Conservation (phyloP, 2,888 invertebrate genomes). For the Creontiades dilutus region DNA sequence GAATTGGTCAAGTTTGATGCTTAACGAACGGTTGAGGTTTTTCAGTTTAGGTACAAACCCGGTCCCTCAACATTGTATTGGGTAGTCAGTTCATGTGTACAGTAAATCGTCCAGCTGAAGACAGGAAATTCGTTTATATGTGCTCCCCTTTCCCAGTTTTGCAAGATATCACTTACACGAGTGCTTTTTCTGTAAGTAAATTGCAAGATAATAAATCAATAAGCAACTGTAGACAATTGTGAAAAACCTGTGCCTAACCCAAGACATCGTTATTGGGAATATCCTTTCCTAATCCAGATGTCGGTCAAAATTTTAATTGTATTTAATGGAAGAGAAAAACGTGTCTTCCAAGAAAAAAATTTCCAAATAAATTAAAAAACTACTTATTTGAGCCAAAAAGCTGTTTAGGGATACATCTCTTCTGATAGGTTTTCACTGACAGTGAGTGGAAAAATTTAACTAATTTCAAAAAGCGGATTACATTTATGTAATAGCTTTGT, state of each 20-base stretch:
- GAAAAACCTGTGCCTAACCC: not conserved
- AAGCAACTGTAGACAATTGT: not conserved
- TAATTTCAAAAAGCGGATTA: no score
- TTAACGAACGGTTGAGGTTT: not conserved
- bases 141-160: not conserved
- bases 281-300: no score
- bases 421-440: no score
- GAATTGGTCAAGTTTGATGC: constrained; percentile 11
- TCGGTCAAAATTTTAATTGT: no score
- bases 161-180: constrained; percentile 48
- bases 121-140: constrained; percentile 48
- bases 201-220: not conserved
- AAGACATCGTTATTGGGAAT: no score
- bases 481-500: no score
- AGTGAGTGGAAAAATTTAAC: no score
- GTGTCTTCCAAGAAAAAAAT: no score
- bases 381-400: no score
- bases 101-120: constrained; percentile 33
- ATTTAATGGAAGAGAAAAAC: no score
- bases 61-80: not conserved
- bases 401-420: no score
- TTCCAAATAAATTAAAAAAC: no score
- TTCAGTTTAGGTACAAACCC: constrained; percentile 22
- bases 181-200: constrained; percentile 48
- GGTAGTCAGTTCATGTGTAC: constrained; percentile 15